A percentile compares a stretch with the other conserved stretches of the same genome.
Evolutionary conservation across 2,888 invertebrate genomes (phyloP).

Genomic region (Rhopalosiphum nymphaeae): DNA sequence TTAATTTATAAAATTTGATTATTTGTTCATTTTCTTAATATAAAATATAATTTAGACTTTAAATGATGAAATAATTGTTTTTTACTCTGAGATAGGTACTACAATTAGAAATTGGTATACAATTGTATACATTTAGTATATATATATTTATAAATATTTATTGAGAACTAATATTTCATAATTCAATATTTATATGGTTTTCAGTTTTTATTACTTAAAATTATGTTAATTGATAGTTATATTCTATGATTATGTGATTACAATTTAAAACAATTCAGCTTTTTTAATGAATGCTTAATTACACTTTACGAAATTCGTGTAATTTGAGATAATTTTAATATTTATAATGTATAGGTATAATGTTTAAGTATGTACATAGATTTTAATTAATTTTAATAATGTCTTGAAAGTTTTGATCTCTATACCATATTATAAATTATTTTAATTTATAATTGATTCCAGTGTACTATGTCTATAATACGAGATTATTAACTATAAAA

Average conservation of each 20-base stretch:
- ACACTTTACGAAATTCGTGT: neutral
- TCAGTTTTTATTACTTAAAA: neutral
- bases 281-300: neutral
- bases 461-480: neutral
- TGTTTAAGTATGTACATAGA: neutral
- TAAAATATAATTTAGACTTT: neutral
- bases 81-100: neutral
- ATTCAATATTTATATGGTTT: neutral
- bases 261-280: neutral
- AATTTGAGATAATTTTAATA: slow-evolving; percentile 13
- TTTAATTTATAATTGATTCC: neutral
- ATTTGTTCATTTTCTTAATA: neutral
- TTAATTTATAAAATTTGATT: neutral
- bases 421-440: neutral
- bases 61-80: neutral
- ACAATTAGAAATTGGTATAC: neutral
- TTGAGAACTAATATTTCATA: neutral
- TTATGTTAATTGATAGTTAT: neutral
- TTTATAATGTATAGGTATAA: neutral
- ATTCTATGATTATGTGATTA: neutral
- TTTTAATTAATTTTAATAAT: slow-evolving; percentile 28
- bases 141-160: neutral
- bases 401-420: neutral
- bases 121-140: no score
- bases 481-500: neutral